Conservation (phyloP, 2,888 invertebrate genomes). For the Stegana nigrithorax region DNA sequence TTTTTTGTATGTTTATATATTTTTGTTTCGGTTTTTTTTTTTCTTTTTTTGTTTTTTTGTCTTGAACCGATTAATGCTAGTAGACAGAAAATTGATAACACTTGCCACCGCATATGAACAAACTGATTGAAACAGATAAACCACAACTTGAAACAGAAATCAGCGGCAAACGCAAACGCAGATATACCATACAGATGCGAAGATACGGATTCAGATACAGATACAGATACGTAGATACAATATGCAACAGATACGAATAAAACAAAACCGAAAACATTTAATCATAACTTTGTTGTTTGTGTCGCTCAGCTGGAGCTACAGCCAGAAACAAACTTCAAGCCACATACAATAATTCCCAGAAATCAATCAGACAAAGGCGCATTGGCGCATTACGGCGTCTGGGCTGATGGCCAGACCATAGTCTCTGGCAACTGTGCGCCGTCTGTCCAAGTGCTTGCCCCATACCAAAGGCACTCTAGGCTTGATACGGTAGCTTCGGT, state of each 20-base stretch:
- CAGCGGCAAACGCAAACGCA: too few relatives aligned
- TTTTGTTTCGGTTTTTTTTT: background rate
- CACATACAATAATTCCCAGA: constrained; percentile 49
- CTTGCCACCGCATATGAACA: constrained; percentile 49
- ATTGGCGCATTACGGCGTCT: constrained; percentile 6
- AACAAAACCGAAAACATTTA: constrained; percentile 36
- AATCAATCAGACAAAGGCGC: constrained; percentile 56
- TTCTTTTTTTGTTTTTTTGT: background rate
- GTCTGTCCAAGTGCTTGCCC: background rate
- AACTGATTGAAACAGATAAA: background rate
- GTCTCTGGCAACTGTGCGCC: too few relatives aligned
- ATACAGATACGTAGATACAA: background rate
- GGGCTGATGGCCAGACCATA: background rate
- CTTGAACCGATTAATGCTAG: constrained; percentile 48
- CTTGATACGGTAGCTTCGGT: constrained; percentile 39
- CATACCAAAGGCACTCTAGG: background rate
- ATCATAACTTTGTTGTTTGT: constrained; percentile 57
- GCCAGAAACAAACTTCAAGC: background rate
- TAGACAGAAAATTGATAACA: constrained; percentile 42
- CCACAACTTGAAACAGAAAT: background rate
- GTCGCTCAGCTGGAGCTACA: constrained; percentile 37
- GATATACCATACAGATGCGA: constrained; percentile 26
- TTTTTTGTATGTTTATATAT: too few relatives aligned
- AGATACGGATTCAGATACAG: constrained; percentile 24
- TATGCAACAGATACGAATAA: too few relatives aligned